Conservation (phyloP, 2,113 vertebrate genomes). For the Okapia johnstoni region DNA sequence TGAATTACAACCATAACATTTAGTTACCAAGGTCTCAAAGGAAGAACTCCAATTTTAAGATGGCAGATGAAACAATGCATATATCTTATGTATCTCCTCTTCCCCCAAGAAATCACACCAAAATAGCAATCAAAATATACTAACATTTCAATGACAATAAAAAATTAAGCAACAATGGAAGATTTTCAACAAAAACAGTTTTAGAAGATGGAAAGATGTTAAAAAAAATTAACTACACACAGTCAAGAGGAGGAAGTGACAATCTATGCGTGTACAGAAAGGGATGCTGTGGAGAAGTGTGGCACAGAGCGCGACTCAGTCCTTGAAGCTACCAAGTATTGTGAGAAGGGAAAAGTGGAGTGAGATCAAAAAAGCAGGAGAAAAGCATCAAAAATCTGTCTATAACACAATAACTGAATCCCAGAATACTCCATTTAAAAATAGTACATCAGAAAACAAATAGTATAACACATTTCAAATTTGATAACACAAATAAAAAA, state of each 20-base stretch:
- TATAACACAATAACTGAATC: not conserved
- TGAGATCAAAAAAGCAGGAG: not conserved
- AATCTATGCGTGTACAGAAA: not conserved
- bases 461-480: not conserved
- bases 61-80: not conserved
- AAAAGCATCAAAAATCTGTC: not conserved
- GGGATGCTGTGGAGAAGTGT: not conserved
- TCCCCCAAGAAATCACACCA: not conserved
- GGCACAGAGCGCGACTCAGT: not conserved
- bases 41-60: not conserved
- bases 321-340: not conserved
- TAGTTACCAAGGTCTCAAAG: not conserved
- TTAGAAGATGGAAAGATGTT: not conserved
- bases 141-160: not conserved
- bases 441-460: not conserved
- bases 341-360: not conserved
- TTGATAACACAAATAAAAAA: not conserved
- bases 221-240: not conserved
- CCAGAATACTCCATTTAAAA: not conserved
- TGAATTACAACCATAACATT: constrained; percentile 14
- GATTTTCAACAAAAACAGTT: not conserved
- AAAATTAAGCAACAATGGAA: not conserved
- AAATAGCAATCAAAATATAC: not conserved
- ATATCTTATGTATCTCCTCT: not conserved
- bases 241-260: not conserved